Evolutionary conservation across 2,113 vertebrate species (phyloP).

Genomic region (Stercorarius parasiticus): DNA sequence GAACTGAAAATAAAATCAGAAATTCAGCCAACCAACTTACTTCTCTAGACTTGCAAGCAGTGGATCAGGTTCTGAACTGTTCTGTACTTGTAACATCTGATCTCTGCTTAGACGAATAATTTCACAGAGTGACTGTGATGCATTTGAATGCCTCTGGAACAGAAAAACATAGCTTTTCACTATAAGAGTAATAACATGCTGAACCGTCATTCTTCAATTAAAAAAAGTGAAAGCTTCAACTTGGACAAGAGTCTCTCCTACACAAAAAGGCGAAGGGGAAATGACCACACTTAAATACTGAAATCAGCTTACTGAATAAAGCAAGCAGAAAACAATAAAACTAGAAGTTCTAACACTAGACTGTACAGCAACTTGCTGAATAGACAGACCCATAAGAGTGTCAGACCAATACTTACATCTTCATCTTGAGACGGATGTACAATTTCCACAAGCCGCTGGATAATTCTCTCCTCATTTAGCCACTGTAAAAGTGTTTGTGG

Average conservation of each 20-base stretch:
- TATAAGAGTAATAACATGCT: not conserved
- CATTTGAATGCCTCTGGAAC: conserved; percentile 94
- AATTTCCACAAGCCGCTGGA: conserved; percentile 95
- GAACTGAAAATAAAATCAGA: not conserved
- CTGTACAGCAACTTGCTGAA: not conserved
- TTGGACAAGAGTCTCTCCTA: not conserved
- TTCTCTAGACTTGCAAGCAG: conserved; percentile 96
- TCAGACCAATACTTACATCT: conserved; percentile 84
- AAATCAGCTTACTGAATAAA: not conserved
- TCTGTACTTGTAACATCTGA: conserved; percentile 98
- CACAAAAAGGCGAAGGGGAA: not conserved
- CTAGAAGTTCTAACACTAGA: not conserved
- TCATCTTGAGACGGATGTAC: conserved; percentile 97
- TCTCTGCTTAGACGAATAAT: conserved; percentile 98
- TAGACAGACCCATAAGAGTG: not conserved
- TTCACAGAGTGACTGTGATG: conserved; percentile 97
- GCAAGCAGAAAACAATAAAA: not conserved
- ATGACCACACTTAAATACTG: not conserved
- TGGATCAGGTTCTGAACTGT: conserved; percentile 92
- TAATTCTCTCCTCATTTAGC: conserved; percentile 96
- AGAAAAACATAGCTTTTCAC: not conserved
- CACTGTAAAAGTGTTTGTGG: conserved; percentile 78
- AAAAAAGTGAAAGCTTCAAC: not conserved
- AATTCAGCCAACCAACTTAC: conserved; percentile 72
- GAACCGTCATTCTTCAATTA: not conserved